phyloP scores from a whole-genome alignment of 2,888 invertebrate genomes.

The Schizotus pectinicornis region DNA sequence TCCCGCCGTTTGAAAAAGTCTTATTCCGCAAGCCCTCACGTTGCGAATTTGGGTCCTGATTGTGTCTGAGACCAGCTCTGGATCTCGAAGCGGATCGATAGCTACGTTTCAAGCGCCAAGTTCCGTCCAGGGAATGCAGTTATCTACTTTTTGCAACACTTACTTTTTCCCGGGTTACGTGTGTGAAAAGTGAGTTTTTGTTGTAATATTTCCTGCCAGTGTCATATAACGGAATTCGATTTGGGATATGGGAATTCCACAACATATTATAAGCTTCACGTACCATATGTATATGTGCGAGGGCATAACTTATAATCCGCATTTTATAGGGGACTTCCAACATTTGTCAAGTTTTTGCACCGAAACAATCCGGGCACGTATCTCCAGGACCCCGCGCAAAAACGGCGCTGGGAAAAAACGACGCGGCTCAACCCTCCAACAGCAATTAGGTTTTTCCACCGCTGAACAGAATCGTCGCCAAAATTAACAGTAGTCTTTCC shows the following conservation, averaged over 20 bases:
- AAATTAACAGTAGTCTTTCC: too few species aligned
- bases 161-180: conserved; percentile 37
- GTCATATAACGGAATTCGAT: conserved; percentile 40
- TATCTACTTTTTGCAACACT: conserved; percentile 41
- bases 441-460: too few species aligned
- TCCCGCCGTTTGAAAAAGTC: too few species aligned
- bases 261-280: conserved; percentile 17
- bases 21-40: too few species aligned
- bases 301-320: not conserved
- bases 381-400: too few species aligned
- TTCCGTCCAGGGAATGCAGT: conserved; percentile 42
- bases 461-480: too few species aligned
- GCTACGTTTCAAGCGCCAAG: conserved; percentile 32
- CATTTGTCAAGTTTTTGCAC: not conserved
- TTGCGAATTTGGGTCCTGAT: conserved; percentile 4
- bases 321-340: not conserved
- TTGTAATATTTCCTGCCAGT: conserved; percentile 38
- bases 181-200: conserved; percentile 39
- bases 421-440: too few species aligned
- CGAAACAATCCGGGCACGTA: not conserved
- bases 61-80: conserved; percentile 18
- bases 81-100: conserved; percentile 26
- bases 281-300: too few species aligned
- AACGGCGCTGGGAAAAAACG: too few species aligned
- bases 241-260: conserved; percentile 33